Percentiles rank a stretch among this genome's conserved stretches.
phyloP scores from a whole-genome alignment of 2,888 invertebrate genomes.

The Caenorhabditis imperialis region DNA sequence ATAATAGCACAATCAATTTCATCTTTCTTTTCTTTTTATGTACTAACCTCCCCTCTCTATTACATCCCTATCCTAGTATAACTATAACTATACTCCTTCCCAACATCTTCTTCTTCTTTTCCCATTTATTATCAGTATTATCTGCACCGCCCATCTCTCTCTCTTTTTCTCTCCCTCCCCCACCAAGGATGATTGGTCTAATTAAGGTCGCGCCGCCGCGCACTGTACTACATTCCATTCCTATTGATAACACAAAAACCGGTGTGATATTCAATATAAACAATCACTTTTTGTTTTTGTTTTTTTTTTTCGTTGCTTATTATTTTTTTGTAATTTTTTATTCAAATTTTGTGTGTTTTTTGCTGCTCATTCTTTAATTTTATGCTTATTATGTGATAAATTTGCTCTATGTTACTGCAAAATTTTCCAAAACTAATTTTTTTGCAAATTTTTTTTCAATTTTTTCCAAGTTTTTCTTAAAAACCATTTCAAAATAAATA shows the following conservation, averaged over 20 bases:
- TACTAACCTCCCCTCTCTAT: background rate
- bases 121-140: conserved; percentile 35
- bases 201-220: conserved; percentile 28
- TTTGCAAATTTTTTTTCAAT: too few relatives aligned
- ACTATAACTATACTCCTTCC: background rate
- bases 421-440: too few relatives aligned
- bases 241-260: conserved; percentile 3
- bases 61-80: background rate
- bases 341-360: too few relatives aligned
- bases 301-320: background rate
- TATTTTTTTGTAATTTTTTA: background rate
- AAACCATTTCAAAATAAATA: too few relatives aligned
- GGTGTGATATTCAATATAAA: background rate
- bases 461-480: too few relatives aligned
- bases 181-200: conserved; percentile 45
- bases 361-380: too few relatives aligned
- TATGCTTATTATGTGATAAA: too few relatives aligned
- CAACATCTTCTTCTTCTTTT: background rate
- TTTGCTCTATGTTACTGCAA: too few relatives aligned
- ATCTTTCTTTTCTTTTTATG: background rate
- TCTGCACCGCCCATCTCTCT: conserved; percentile 17
- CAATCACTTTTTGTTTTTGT: background rate
- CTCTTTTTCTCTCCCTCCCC: conserved; percentile 28
- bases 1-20: conserved; percentile 3
- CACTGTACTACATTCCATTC: conserved; percentile 49